These are phyloP conservation scores for Mythimna vitellina DNA, from an alignment of 2,888 invertebrate genomes.

Conservation along the genomic window DNA sequence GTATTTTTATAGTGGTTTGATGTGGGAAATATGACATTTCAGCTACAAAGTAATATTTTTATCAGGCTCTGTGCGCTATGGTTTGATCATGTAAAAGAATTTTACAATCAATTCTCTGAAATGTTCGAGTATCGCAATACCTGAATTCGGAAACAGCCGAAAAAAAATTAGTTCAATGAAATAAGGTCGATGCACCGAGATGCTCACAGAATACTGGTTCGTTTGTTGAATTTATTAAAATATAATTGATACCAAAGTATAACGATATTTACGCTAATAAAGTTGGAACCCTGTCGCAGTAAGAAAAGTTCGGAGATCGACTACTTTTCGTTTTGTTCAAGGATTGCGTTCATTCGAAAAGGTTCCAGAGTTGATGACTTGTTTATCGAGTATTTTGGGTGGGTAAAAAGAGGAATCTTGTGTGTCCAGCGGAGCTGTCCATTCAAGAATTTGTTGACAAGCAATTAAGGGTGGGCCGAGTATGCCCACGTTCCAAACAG, in stretches of 20 bases:
- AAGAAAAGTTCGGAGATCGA: constrained; percentile 45
- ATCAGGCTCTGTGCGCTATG: background rate
- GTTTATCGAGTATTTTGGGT: constrained; percentile 81
- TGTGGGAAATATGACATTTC: constrained; percentile 65
- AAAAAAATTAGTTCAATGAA: constrained; percentile 54
- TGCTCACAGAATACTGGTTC: constrained; percentile 57
- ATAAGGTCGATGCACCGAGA: constrained; percentile 64
- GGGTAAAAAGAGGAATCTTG: constrained; percentile 81
- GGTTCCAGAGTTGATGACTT: constrained; percentile 78
- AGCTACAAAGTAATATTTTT: background rate
- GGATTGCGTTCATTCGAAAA: constrained; percentile 68
- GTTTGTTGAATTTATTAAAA: constrained; percentile 71
- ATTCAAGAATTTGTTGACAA: constrained; percentile 88
- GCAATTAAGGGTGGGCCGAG: constrained; percentile 82
- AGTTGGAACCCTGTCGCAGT: constrained; percentile 66
- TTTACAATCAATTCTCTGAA: constrained; percentile 21
- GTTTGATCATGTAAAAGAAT: constrained; percentile 6
- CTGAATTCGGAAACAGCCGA: constrained; percentile 41
- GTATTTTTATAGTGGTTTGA: constrained; percentile 72
- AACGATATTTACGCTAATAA: constrained; percentile 68
- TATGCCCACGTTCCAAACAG: constrained; percentile 67
- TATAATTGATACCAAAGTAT: constrained; percentile 73
- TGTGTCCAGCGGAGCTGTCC: constrained; percentile 79
- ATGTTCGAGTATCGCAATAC: constrained; percentile 14
- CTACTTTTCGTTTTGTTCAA: constrained; percentile 49